These are phyloP conservation scores for Sarcophilus harrisii DNA, from an alignment of 2,797 vertebrate genomes.

Conservation along the genomic window DNA sequence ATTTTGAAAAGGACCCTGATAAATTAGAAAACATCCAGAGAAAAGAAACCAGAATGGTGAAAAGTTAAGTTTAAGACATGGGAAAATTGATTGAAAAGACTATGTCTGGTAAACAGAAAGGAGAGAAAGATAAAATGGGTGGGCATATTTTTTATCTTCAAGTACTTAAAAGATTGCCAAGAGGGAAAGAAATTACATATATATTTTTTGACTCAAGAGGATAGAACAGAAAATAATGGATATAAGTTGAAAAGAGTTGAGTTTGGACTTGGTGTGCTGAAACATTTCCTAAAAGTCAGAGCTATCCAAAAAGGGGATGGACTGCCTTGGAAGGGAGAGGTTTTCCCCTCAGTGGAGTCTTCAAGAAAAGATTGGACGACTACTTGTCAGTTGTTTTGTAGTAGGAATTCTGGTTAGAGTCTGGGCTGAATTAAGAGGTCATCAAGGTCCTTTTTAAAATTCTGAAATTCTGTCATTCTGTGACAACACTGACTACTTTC, in stretches of 20 bases:
- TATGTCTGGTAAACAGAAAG: background rate
- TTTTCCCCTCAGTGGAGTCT: background rate
- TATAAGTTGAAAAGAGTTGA: background rate
- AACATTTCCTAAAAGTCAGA: background rate
- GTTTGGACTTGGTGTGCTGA: background rate
- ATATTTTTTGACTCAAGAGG: background rate
- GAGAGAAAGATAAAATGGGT: background rate
- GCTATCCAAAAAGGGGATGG: background rate
- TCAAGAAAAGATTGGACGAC: background rate
- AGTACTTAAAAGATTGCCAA: background rate
- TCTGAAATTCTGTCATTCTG: background rate
- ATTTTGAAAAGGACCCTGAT: background rate
- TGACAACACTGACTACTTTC: background rate
- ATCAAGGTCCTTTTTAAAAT: background rate
- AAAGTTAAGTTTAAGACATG: background rate
- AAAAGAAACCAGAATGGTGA: background rate
- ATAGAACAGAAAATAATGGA: background rate
- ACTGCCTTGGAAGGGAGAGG: background rate
- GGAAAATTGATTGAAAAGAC: background rate
- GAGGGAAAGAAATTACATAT: background rate
- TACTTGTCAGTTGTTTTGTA: background rate
- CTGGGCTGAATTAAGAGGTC: background rate
- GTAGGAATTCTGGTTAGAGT: background rate
- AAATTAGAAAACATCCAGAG: background rate
- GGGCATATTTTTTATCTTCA: background rate